Evolutionary conservation across 1,140 invertebrate species (phyloP), one percentile per base, ranked within the genome.

Genomic region (Drosophila pandora): DNA sequence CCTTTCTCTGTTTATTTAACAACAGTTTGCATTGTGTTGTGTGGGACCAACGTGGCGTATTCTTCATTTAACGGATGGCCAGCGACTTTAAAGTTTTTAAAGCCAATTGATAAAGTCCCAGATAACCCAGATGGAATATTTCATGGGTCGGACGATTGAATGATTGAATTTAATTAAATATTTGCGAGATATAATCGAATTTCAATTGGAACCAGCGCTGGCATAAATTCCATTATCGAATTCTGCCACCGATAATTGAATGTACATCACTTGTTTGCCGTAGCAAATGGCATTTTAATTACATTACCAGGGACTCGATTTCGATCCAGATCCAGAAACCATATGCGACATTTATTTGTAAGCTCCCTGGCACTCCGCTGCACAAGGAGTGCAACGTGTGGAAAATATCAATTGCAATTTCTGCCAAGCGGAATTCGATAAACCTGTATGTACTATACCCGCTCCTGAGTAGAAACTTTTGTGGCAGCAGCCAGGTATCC

Each of bases 201-300:
- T 79, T 83, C 45, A 60, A 59, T 76, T 59, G 41, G 28, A 79
- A 69, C 25, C 25, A 28, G 25, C 70, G 47, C 50, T 23, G 13
- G 37, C 52, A 43, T 65, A 63, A 82, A 82, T 78, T 78, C 62
- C 58, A 70, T 65, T 74, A 50, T 49, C 58, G 43, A 52, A 68
- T 43, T 70, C 25, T 34, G 32, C 34, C 28, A 30, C 43, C 37
- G 62, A 73, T 73, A 82, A 81, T 74, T 82, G 62, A 77, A 73
- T 77, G 59, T 57, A 54, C 75, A 60, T 50, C 57, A 57, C 37
- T 57, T 69, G 56, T 74, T 77, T 77, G 73, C 60, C 23, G 39
- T 60, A 56, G 57, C 41, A 67, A 65, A 71, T 71, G 61, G 49
- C 49, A 74, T 71, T 83, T 65, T 62, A 83, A 83, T 83, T 79